Evolutionary conservation across 2,888 invertebrate species (phyloP).

Genomic region (Dynastes grantii): DNA sequence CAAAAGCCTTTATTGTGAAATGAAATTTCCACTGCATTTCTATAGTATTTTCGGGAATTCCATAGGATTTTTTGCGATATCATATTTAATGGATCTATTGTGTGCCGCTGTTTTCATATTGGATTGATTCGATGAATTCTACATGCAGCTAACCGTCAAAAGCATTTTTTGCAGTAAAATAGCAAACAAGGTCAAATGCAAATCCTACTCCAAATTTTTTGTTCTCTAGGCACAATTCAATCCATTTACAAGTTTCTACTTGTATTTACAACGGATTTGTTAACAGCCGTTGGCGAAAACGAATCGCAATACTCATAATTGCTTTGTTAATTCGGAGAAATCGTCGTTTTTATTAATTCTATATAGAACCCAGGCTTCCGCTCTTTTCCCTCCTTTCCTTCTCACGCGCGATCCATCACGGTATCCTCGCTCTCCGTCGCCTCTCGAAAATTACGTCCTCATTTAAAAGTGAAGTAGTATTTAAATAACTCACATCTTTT

Average conservation of each 20-base stretch:
- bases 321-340: conserved; percentile 51
- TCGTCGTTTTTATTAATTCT: conserved; percentile 19
- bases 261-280: conserved; percentile 20
- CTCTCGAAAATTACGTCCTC: conserved; percentile 54
- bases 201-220: background rate
- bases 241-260: background rate
- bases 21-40: too few relatives aligned
- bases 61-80: too few relatives aligned
- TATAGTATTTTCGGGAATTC: too few relatives aligned
- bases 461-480: conserved; percentile 52
- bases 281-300: conserved; percentile 23
- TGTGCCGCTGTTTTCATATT: too few relatives aligned
- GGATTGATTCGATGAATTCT: too few relatives aligned
- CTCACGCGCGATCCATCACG: background rate
- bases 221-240: background rate
- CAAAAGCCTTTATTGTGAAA: too few relatives aligned
- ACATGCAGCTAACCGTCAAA: background rate
- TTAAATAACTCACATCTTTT: conserved; percentile 58
- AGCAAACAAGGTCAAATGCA: background rate
- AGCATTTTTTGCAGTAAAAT: background rate
- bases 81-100: too few relatives aligned
- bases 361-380: background rate
- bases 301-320: conserved; percentile 47
- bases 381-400: background rate
- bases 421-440: conserved; percentile 1